Base-by-base conservation (phyloP, 1,140 invertebrate species). In the Ceratoteleas bidentatus region DNA sequence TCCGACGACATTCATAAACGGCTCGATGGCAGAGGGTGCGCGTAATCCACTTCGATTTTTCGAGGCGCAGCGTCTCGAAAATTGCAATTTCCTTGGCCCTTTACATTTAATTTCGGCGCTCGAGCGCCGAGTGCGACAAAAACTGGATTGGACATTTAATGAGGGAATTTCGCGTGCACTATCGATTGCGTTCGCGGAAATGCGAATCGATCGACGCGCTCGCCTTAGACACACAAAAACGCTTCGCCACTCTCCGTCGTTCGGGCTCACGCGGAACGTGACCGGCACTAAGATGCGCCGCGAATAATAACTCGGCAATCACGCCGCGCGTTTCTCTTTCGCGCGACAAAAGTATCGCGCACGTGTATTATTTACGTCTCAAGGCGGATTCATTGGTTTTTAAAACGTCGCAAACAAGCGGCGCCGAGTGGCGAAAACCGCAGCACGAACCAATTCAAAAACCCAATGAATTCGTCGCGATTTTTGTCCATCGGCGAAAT, bases 221-320 rank as follows among this genome's bases (percentile, higher is more conserved):
- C 13, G 16, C 10, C 14, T 7, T 4, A 65, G 64, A 57, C 45
- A 14, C 45, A 47, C 11, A 78, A 60, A 75, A 65, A 32, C 15
- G 15, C 65, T 34, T 77, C 53, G 53, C 13, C 24, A 68, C 77
- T 80, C 77, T 73, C 77, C 24, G 24, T 24, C 24, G 24, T 4
- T 24, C 24, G 24, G 4, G 24, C 24, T 73, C 57, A 56, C 50
- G 33, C 16, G 16, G 60, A 62, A 74, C 69, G 77, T 74, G 77
- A 73, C 77, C 50, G 47, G 77, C 38, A 56, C 64, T 57, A 80
- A 80, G 69, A 80, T 80, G 77, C 52, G 69, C 62, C 2, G 36
- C 49, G 77, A 73, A 80, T 80, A 74, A 74, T 80, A 80, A 80
- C 69, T 80, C 32, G 56, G 33, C 56, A 80, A 80, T 80, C 77